Evolutionary conservation across 2,797 vertebrate genomes (phyloP), one percentile per base, ranked within the genome.

Genomic region (Rhynchonycteris naso): DNA sequence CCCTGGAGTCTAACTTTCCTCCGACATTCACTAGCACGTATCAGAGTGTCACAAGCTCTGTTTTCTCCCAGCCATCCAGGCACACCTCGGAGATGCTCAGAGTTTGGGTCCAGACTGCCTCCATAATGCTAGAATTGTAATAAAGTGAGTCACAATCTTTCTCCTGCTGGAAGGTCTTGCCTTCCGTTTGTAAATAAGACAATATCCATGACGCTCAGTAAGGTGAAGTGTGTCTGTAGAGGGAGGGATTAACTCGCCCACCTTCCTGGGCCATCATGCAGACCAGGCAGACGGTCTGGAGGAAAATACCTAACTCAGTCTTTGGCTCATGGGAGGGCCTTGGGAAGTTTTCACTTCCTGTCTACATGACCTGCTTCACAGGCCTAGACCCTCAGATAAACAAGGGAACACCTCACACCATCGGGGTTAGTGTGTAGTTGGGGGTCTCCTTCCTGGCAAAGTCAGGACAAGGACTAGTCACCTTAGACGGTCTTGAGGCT

Each of bases 391-490:
- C 52, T 78, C 5, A 2, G 22, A 43, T 54, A 65, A 72, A 54
- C 7, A 15, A 56, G 74, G 74, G 5, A 13, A 33, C n/a, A 8
- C 30, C 79, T 0, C 15, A 33, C n/a, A 58, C 8, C 1, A 8
- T 76, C 0, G 0, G 2, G 12, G 8, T 28, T 35, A 83, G n/a
- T 47, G 9, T 28, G 38, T 12, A 28, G 22, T 58, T 59, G 8
- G 22, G 61, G 74, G n/a, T 30, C 26, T 83, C 69, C 43, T 82
- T 76, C 58, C 78, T 58, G 54, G 79, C 28, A 26, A 66, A 89
- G 22, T 71, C 65, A 92, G 63, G 35, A 38, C 52, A 52, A 59
- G 59, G 61, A 50, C 43, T 7, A 43, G 43, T 43, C 43, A 43
- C 43, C 43, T 43, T 43, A 43, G 8, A 30, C 7, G 19, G 11